Conservation (phyloP, 2,797 vertebrate species). For the Pangasius macronema region DNA sequence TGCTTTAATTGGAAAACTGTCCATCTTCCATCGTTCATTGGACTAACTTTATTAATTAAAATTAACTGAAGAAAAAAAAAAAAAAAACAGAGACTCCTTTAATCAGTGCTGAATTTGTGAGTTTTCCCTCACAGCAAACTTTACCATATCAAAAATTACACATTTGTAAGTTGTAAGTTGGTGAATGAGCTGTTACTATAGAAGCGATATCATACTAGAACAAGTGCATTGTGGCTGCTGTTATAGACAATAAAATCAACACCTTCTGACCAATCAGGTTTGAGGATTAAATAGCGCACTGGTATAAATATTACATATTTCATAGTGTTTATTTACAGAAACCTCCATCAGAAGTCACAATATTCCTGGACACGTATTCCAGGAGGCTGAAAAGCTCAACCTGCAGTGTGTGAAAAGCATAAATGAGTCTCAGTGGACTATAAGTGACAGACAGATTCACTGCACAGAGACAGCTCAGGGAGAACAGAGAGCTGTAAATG, state of each 20-base stretch:
- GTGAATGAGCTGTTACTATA: background rate
- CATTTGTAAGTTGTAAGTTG: background rate
- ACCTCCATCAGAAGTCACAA: background rate
- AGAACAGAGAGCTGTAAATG: background rate
- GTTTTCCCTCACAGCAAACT: background rate
- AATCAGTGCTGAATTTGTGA: background rate
- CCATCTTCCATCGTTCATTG: background rate
- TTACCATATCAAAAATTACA: background rate
- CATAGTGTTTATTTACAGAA: background rate
- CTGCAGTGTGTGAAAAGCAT: background rate
- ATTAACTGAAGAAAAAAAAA: background rate
- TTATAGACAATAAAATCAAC: background rate
- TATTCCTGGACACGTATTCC: background rate
- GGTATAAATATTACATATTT: background rate
- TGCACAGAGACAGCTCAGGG: slow-evolving; percentile 3
- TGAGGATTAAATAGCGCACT: background rate
- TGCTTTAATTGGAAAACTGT: background rate
- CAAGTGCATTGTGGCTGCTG: background rate
- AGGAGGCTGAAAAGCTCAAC: slow-evolving; percentile 1
- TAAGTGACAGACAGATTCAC: background rate
- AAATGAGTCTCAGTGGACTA: background rate
- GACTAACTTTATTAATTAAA: background rate
- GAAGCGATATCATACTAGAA: background rate
- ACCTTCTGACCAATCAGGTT: background rate
- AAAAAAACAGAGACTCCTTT: background rate